Evolutionary conservation across 2,113 vertebrate species (phyloP), one percentile per base, ranked within the genome.

Genomic region (Amia ocellicauda): DNA sequence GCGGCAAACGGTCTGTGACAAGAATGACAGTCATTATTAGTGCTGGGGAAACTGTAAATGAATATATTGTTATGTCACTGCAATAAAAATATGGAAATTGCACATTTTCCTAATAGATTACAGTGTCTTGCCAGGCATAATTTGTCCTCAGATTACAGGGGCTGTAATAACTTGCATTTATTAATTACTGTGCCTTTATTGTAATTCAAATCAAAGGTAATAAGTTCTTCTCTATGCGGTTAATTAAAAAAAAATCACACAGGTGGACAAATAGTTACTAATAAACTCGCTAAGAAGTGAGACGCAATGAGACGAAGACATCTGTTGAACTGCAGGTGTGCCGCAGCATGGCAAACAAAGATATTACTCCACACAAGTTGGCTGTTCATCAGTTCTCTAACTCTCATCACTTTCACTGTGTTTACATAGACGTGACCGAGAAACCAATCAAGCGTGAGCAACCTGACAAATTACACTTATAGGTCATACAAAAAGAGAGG

Each of bases 181-280:
- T 53, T 43, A 62, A 61, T 69, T 7, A 11, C 11, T 11, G n/a
- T n/a, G 2, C 5, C 63, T 61, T 27, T 52, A 49, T 67, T 54
- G 60, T 23, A 50, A 73, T 65, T 52, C 42, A 40, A 16, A 45
- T 28, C 42, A 43, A 31, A 53, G 31, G 56, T 49, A 62, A 60
- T 36, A 36, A 64, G 31, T 22, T 54, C 20, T 11, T 23, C 40
- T 28, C 41, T 53, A 19, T 45, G 52, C 23, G 17, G 54, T 31
- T 66, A 69, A 59, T 45, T 68, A 68, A 65, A n/a, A 24, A 5
- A 36, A 66, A 52, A 67, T 72, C 53, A 17, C 13, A 58, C 52
- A 40, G 49, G 63, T 50, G 19, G 36, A 24, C 47, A 53, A 67
- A 73, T 17, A n/a, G 65, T 59, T 59, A 61, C 62, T 68, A 68